Conservation (phyloP, 2,797 vertebrate species). For the Phoebastria nigripes region DNA sequence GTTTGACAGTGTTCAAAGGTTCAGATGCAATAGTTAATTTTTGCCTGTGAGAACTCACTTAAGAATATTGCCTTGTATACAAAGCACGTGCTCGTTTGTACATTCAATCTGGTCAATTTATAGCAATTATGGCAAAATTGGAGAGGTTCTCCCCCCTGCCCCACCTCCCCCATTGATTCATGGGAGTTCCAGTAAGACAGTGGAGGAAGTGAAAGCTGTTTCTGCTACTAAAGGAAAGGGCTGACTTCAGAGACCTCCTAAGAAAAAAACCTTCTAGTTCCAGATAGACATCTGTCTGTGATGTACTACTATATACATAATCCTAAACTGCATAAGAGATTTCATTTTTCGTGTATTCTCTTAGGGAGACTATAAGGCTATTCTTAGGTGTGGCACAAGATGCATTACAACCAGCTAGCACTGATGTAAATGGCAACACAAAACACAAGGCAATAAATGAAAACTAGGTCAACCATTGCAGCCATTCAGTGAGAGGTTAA, state of each 20-base stretch:
- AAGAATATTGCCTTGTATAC: not conserved
- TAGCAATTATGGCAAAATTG: not conserved
- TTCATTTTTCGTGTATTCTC: not conserved
- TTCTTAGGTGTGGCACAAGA: not conserved
- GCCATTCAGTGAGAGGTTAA: not conserved
- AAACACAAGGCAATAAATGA: not conserved
- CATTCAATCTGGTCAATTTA: not conserved
- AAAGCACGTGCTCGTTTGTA: not conserved
- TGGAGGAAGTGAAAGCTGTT: not conserved
- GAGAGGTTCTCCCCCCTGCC: not conserved
- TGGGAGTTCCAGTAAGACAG: not conserved
- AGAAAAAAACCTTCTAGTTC: not conserved
- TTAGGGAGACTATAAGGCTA: not conserved
- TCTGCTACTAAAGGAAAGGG: not conserved
- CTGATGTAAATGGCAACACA: not conserved
- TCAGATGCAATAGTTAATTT: not conserved
- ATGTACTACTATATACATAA: not conserved
- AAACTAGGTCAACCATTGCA: not conserved
- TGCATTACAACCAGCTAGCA: not conserved
- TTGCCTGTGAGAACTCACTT: not conserved
- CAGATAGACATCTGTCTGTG: not conserved
- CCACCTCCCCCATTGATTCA: not conserved
- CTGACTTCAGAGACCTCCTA: not conserved
- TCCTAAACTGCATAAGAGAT: not conserved
- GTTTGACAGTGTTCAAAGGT: not conserved